Evolutionary conservation across 2,113 vertebrate species (phyloP), one percentile per base, ranked within the genome.

Genomic region (Pangasianodon hypophthalmus): DNA sequence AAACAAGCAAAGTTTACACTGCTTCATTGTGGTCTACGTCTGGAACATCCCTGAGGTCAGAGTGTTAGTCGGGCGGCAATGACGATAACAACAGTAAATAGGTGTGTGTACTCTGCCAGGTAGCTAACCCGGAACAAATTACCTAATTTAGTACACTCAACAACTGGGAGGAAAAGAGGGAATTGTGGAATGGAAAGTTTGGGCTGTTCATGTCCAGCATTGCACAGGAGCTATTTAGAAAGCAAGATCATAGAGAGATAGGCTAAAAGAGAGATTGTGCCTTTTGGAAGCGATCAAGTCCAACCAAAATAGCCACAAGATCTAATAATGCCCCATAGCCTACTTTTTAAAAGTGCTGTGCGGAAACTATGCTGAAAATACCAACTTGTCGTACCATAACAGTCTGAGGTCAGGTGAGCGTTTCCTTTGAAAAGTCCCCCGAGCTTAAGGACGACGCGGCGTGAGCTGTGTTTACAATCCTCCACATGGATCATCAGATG

Each of bases 1-100:
- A 82, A 54, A 90, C 88, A 56, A 85, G 90, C 77, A 29, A n/a
- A 54, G 54, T 91, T 89, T 85, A 92, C 91, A 92, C 88, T 87
- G 82, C 85, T 71, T 67, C 90, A 82, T 90, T 90, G 90, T 92
- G 89, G 48, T 21, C 67, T 5, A 10, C 0, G 87, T 69, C 86
- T 84, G 77, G 54, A 90, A 84, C 46, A 71, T 83, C 85, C 87
- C 73, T 75, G 84, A 85, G 88, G 85, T 90, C 89, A 83, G 80
- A 48, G 82, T 67, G 87, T 90, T 89, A 89, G 32, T 52, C 26
- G 7, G 62, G 89, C 84, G 69, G 85, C 85, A 77, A 81, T 82
- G 90, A 91, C 85, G 87, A 88, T 87, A 90, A 88, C 81, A 54
- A 69, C 64, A 32, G 77, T 84, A 77, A 87, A 80, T 87, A 87